A percentile compares a stretch with the other conserved stretches of the same genome.
phyloP scores from a whole-genome alignment of 2,888 invertebrate species.

The Leucozona laternaria region DNA sequence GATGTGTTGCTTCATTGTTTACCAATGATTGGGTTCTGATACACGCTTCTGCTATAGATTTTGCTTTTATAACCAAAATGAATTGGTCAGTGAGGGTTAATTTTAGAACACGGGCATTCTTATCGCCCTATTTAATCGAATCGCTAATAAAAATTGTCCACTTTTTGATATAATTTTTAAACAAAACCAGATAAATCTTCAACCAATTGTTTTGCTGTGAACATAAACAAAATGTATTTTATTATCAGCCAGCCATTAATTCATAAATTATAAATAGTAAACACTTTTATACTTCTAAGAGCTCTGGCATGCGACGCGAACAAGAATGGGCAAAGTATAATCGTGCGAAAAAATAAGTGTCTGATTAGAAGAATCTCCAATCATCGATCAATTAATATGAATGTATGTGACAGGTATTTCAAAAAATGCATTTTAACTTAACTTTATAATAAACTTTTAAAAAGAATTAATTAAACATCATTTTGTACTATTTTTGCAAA shows the following conservation, averaged over 20 bases:
- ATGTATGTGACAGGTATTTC: too few relatives aligned
- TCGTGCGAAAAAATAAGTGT: background rate
- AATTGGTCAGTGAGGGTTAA: background rate
- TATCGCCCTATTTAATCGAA: constrained; percentile 3
- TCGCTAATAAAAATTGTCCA: background rate
- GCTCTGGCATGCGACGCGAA: background rate
- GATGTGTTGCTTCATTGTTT: constrained; percentile 21
- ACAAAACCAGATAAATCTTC: constrained; percentile 8
- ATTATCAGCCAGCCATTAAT: background rate
- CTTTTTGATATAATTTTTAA: constrained; percentile 1
- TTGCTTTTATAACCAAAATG: constrained; percentile 11
- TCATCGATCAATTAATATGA: background rate
- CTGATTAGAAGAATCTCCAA: background rate
- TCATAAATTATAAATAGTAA: background rate
- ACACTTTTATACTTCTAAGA: background rate
- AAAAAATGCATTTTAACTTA: too few relatives aligned
- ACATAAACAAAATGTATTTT: background rate
- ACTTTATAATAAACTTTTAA: too few relatives aligned
- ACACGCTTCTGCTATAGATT: background rate
- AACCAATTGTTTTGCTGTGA: background rate
- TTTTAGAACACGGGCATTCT: background rate
- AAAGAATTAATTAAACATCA: too few relatives aligned
- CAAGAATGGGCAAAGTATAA: background rate
- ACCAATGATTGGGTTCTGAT: background rate
- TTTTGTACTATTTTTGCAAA: too few relatives aligned